These are phyloP conservation scores for Anseranas semipalmata DNA, from an alignment of 2,113 vertebrate genomes.

Conservation along the genomic window DNA sequence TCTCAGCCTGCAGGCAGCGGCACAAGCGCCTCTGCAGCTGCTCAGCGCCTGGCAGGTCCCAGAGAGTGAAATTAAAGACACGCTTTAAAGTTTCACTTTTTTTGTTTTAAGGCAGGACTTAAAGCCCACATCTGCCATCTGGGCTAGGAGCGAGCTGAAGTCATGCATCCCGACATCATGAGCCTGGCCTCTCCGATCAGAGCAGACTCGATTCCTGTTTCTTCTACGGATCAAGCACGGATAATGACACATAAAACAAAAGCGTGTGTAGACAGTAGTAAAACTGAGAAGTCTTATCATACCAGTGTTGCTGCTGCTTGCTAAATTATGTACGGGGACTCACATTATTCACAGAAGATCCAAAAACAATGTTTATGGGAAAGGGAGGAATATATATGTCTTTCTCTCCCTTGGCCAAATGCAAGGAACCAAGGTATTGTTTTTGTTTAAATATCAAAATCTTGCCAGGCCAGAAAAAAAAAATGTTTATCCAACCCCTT, in stretches of 20 bases:
- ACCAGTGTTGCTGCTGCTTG: neutral
- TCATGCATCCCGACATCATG: neutral
- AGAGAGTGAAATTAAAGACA: constrained; percentile 45
- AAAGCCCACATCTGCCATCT: neutral
- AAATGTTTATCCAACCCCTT: neutral
- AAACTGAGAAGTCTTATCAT: neutral
- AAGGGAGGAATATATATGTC: neutral
- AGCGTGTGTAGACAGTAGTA: neutral
- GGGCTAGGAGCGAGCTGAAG: neutral
- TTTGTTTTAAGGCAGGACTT: neutral
- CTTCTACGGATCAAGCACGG: neutral
- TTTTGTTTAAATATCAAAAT: neutral
- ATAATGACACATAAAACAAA: neutral
- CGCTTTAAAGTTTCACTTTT: neutral
- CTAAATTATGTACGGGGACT: neutral
- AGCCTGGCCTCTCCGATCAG: neutral
- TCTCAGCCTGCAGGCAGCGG: neutral
- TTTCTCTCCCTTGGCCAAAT: neutral
- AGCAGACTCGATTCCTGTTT: neutral
- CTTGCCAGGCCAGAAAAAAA: neutral
- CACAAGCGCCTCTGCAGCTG: neutral
- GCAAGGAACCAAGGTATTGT: neutral
- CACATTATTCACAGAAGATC: neutral
- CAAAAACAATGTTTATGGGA: neutral
- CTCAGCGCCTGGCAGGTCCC: neutral